phyloP scores from a whole-genome alignment of 1,140 invertebrate genomes.

The Trichonephila clavipes region DNA sequence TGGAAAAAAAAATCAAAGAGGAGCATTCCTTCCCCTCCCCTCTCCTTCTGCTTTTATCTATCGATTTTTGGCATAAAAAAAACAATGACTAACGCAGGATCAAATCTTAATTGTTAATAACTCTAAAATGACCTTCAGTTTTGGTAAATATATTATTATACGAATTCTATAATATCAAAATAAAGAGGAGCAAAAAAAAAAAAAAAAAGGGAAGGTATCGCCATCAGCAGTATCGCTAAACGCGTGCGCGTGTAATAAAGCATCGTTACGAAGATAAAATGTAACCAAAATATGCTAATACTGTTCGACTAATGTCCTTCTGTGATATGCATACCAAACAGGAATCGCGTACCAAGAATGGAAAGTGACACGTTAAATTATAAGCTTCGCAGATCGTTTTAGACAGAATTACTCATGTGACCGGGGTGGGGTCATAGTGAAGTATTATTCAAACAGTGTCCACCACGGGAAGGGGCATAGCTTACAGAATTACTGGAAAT shows the following conservation, averaged over 20 bases:
- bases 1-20: not conserved
- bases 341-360: not conserved
- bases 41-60: not conserved
- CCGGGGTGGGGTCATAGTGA: constrained; percentile 11
- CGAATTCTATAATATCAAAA: constrained; percentile 2
- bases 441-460: constrained; percentile 28
- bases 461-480: not conserved
- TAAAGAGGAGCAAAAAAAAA: not conserved
- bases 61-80: not conserved
- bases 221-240: not conserved
- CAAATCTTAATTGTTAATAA: constrained; percentile 55
- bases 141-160: constrained; percentile 10
- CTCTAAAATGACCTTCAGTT: constrained; percentile 41
- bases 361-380: constrained; percentile 57
- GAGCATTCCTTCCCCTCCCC: not conserved
- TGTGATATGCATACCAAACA: constrained; percentile 41
- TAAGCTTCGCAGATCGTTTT: constrained; percentile 45
- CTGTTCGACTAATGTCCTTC: constrained; percentile 27
- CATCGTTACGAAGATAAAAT: constrained; percentile 48
- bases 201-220: not conserved
- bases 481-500: not conserved
- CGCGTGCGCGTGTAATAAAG: constrained; percentile 54
- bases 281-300: constrained; percentile 68
- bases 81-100: not conserved
- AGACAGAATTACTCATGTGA: constrained; percentile 7